Evolutionary conservation across 2,888 invertebrate genomes (phyloP), one percentile per base, ranked within the genome.

Genomic region (Stratiomys singularior): DNA sequence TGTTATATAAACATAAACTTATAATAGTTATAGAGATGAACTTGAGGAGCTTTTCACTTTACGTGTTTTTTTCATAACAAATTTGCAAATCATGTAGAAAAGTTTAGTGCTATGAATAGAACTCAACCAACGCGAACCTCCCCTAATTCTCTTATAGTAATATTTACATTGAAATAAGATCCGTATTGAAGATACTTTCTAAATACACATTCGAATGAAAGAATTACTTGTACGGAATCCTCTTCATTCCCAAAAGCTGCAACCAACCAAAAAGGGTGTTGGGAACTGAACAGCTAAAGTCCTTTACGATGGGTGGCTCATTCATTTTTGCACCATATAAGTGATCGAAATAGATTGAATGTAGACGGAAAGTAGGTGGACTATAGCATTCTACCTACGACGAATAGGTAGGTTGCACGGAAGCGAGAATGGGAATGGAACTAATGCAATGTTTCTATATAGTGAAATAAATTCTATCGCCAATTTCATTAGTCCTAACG

Each of bases 401-500:
- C 15, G 9, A 37, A 37, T 37, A 37, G 3, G 5, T 37, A 37
- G 3, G 5, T 37, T 37, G 3, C 52, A 56, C 56, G 27, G 13
- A n/a, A 9, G 30, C 21, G 21, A 58, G 30, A 30, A 52, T 18
- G 44, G 13, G 37, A 74, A 60, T 74, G 44, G 58, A 74, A 74
- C 74, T 74, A 74, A 74, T 74, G 74, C 74, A 58, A 74, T 74
- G 58, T 74, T 28, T 60, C 74, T 58, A 58, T 58, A 74, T 52
- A 30, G 52, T 27, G 52, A 76, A 79, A 77, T 79, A 77, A 79
- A 76, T 79, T 79, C 74, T 64, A 74, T 74, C 58, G 69, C 69
- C 79, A 79, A 79, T 79, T 79, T 79, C 79, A 79, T 79, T 79
- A 79, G 79, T 77, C 77, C 77, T 76, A 79, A 77, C 79, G 76